These are phyloP conservation scores for Pleuronectes platessa DNA, from an alignment of 2,113 vertebrate species.

Conservation along the genomic window DNA sequence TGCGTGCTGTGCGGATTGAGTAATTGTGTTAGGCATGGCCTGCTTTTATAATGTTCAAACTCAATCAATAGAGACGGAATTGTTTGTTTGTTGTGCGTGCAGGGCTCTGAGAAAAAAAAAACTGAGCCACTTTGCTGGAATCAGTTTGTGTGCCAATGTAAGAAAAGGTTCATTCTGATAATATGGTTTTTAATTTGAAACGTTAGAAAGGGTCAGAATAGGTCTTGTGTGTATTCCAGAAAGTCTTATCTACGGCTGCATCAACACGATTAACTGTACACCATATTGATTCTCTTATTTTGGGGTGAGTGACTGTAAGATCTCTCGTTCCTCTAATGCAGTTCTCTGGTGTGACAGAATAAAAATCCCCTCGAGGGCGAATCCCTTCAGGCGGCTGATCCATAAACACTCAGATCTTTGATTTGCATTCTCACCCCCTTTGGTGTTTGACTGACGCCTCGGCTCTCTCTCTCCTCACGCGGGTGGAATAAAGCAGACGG, in stretches of 20 bases:
- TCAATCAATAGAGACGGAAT: constrained; percentile 52
- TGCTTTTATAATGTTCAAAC: constrained; percentile 40
- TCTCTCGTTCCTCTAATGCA: background rate
- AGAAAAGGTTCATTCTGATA: constrained; percentile 1
- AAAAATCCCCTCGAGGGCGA: constrained; percentile 23
- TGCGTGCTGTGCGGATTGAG: constrained; percentile 55
- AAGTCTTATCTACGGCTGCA: constrained; percentile 11
- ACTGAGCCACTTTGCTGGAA: background rate
- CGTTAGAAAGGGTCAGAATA: background rate
- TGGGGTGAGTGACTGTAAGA: no score
- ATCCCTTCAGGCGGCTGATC: constrained; percentile 40
- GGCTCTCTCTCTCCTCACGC: constrained; percentile 6
- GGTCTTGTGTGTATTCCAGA: constrained; percentile 3
- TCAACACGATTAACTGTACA: constrained; percentile 57
- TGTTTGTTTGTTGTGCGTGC: constrained; percentile 37
- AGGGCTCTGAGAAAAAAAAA: constrained; percentile 13
- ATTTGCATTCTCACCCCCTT: constrained; percentile 48
- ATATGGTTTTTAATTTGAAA: background rate
- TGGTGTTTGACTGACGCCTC: constrained; percentile 63
- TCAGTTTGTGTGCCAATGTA: constrained; percentile 3
- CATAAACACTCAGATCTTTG: constrained; percentile 39
- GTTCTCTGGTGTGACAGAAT: constrained; percentile 19
- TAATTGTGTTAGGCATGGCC: constrained; percentile 59
- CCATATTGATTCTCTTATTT: constrained; percentile 71
- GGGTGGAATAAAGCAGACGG: constrained; percentile 32